Evolutionary conservation across 2,113 vertebrate species (phyloP).

Genomic region (Glaucidium brasilianum): DNA sequence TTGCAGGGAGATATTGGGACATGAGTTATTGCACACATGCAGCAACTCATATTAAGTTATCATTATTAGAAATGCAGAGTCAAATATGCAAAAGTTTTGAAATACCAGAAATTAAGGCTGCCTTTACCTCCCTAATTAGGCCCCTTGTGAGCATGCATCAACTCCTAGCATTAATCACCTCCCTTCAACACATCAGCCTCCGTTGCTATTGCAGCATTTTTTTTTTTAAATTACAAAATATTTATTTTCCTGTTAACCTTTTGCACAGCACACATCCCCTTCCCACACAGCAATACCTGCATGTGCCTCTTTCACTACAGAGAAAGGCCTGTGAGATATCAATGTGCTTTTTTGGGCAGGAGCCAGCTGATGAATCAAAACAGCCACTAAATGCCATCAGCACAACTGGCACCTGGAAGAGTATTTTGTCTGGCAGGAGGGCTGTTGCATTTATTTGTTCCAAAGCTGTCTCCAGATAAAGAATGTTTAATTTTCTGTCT

Average conservation of each 20-base stretch:
- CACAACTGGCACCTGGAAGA: background rate
- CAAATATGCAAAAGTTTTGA: background rate
- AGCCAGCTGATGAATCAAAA: background rate
- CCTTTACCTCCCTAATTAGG: conserved; percentile 9
- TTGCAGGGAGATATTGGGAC: background rate
- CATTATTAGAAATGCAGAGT: background rate
- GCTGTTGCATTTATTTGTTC: background rate
- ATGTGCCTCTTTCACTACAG: background rate
- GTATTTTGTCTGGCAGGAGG: background rate
- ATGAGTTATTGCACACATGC: background rate
- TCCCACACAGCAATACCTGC: background rate
- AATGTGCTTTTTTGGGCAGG: background rate
- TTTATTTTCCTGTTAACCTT: background rate
- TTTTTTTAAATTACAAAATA: background rate
- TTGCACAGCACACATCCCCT: background rate
- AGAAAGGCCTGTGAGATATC: background rate
- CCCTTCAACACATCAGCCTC: background rate
- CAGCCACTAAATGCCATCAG: background rate
- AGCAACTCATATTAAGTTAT: background rate
- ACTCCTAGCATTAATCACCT: background rate
- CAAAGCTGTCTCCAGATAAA: background rate
- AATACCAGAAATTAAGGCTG: background rate
- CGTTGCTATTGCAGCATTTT: background rate
- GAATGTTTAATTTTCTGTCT: background rate
- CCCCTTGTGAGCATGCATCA: background rate